Evolutionary conservation across 2,888 invertebrate genomes (phyloP), one percentile per base, ranked within the genome.

Genomic region (Carcina quercana): DNA sequence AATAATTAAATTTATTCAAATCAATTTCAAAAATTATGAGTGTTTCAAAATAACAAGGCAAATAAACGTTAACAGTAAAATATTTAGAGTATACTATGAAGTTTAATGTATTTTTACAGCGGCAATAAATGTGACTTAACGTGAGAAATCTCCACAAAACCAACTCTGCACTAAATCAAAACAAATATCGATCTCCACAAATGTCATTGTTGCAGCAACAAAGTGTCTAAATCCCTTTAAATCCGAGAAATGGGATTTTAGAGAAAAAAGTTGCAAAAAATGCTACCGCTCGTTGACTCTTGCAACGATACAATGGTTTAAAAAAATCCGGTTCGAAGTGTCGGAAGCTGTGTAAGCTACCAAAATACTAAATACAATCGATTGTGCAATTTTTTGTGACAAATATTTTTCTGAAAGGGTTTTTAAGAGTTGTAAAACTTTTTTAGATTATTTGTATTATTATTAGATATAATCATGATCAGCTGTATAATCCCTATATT

Each of bases 171-270:
- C 58, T 71, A 76, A 79, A 80, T 71, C 69, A 75, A 71, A 74
- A 75, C 74, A 76, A 82, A 76, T 72, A 78, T 66, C 62, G 55
- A 57, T 72, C 67, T 73, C 57, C 55, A 67, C 69, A 71, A 72
- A 63, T 50, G 66, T 70, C 69, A 76, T 80, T 83, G 80, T 83
- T 83, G 76, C 74, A 72, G 76, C 78, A 83, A 82, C 78, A 83
- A 74, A 75, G 75, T 82, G 69, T 75, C 75, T 66, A 78, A 82
- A 80, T 82, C 83, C 83, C 58, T 74, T 78, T 67, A 78, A 83
- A 24, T 82, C 76, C 79, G 78, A 76, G 78, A 70, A 82, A 83
- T 82, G 78, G 68, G 74, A 79, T 76, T 79, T 82, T 74, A 43
- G 38, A 34, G 49, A 62, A 66, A 73, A 75, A 71, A 64, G 47